These are phyloP conservation scores for Porites divaricata DNA, from an alignment of 92 coral and sea anemone genomes.

Conservation along the genomic window DNA sequence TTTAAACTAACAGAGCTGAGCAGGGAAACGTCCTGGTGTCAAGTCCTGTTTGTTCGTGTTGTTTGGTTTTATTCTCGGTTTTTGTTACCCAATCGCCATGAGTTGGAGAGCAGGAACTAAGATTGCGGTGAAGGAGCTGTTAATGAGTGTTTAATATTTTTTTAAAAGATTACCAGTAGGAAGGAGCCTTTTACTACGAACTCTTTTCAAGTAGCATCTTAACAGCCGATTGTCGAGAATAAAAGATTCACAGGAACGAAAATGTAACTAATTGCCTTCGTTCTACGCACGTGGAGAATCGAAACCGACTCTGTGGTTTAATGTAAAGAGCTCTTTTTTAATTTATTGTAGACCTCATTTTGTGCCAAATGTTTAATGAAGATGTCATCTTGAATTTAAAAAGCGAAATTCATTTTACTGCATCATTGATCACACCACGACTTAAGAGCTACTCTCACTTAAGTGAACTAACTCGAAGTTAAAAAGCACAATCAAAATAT, in stretches of 20 bases:
- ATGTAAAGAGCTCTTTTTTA: neutral
- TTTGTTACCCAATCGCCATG: neutral
- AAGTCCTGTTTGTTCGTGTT: no score
- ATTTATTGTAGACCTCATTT: neutral
- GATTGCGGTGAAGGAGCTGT: neutral
- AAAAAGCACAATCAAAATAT: neutral
- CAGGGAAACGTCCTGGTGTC: no score
- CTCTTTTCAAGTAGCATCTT: neutral
- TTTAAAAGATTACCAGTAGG: neutral
- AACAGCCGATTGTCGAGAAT: neutral
- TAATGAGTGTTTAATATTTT: neutral
- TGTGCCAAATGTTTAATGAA: slow-evolving; percentile 29
- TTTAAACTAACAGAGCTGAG: no score
- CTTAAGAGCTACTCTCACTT: neutral
- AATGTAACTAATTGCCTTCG: neutral
- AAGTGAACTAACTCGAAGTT: neutral
- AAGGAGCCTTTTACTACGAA: neutral
- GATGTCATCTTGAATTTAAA: slow-evolving; percentile 13
- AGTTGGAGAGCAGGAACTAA: no score
- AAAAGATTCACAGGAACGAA: neutral
- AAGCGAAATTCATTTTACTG: neutral
- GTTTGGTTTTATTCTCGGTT: neutral
- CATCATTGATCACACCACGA: neutral
- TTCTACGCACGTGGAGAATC: slow-evolving; percentile 5
- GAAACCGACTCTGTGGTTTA: neutral